Percentiles rank a stretch among this genome's conserved stretches.
Conservation (phyloP, 2,113 vertebrate genomes). For the Tauraco erythrolophus region DNA sequence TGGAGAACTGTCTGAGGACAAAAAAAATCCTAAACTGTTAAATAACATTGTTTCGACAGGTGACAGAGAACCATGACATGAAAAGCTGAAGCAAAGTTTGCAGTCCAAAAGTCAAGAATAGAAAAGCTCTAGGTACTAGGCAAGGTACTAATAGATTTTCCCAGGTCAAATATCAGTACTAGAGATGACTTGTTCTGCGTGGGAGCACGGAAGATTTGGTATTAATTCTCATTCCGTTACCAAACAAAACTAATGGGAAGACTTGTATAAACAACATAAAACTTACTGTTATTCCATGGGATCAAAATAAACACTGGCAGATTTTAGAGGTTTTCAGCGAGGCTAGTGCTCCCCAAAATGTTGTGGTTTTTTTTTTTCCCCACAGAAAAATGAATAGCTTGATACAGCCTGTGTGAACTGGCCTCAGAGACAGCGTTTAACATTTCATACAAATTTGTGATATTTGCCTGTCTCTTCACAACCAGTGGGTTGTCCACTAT, state of each 20-base stretch:
- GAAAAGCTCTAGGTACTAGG: background rate
- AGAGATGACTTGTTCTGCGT: background rate
- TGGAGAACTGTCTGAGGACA: slow-evolving; percentile 27
- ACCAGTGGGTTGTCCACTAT: background rate
- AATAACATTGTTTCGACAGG: background rate
- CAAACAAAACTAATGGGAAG: background rate
- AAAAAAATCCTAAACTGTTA: background rate
- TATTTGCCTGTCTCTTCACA: background rate
- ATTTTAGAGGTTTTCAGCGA: background rate
- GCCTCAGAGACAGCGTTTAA: background rate
- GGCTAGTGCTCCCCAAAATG: background rate
- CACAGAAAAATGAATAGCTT: background rate
- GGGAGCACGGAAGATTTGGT: background rate
- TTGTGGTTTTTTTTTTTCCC: too few species aligned
- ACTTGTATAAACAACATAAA: background rate
- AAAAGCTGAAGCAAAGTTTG: background rate
- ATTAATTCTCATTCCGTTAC: background rate
- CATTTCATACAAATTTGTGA: background rate
- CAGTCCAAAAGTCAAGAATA: background rate
- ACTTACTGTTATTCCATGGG: background rate
- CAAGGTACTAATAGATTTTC: background rate
- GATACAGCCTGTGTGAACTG: background rate
- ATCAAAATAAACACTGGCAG: background rate
- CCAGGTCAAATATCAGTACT: background rate
- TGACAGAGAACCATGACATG: background rate